These are phyloP conservation scores for Phaethon lepturus DNA, from an alignment of 2,113 vertebrate species.

Conservation along the genomic window DNA sequence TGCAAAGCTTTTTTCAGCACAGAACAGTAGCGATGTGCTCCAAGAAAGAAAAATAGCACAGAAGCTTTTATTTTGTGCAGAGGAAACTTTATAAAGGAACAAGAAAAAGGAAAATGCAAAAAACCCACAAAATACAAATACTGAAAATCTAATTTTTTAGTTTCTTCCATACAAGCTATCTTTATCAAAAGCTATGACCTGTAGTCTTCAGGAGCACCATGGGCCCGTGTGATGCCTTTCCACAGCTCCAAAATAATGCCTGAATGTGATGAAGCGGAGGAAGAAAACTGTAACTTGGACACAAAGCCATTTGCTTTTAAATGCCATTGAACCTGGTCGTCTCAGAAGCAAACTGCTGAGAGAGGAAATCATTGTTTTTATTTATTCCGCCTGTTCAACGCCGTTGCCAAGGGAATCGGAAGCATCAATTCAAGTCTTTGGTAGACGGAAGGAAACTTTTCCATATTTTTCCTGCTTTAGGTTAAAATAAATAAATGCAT, in stretches of 20 bases:
- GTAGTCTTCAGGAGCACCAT: neutral
- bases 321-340: neutral
- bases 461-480: conserved; percentile 14
- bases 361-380: neutral
- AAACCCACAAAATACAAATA: neutral
- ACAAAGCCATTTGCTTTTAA: neutral
- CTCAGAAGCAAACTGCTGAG: neutral
- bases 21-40: neutral
- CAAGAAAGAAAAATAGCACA: neutral
- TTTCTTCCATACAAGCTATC: neutral
- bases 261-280: neutral
- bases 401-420: conserved; percentile 70
- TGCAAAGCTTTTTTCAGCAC: neutral
- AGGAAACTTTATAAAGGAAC: neutral
- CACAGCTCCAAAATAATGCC: neutral
- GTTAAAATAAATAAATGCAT: neutral
- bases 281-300: neutral
- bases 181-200: neutral
- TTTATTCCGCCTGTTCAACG: conserved; percentile 53
- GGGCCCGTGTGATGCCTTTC: fast-evolving
- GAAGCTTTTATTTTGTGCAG: neutral
- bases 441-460: conserved; percentile 46
- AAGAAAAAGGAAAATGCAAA: neutral
- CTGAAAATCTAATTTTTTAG: neutral
- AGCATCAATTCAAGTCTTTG: conserved; percentile 28